These are phyloP conservation scores for Actenoides lindsayi DNA, from an alignment of 2,113 vertebrate species.

Conservation along the genomic window DNA sequence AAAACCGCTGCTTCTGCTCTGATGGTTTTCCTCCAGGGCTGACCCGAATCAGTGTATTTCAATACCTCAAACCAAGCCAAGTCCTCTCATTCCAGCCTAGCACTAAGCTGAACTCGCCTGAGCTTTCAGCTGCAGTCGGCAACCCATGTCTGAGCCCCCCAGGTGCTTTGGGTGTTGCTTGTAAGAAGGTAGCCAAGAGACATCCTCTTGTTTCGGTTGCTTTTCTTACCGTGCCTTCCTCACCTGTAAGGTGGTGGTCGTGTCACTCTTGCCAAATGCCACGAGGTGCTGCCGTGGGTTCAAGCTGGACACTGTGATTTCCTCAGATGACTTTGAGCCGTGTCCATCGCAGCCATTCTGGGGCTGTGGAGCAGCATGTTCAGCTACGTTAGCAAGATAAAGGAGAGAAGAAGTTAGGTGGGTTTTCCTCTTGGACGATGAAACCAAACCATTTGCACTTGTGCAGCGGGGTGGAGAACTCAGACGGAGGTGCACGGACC, in stretches of 20 bases:
- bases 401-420: neutral
- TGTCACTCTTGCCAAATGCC: neutral
- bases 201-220: neutral
- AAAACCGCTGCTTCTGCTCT: neutral
- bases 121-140: too few species aligned
- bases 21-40: neutral
- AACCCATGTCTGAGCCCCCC: rapidly evolving
- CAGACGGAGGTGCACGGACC: rapidly evolving
- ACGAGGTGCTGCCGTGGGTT: neutral
- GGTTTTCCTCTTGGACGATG: neutral
- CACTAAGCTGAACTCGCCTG: neutral
- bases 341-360: neutral
- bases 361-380: neutral
- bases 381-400: neutral
- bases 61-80: neutral
- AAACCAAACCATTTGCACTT: neutral
- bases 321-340: neutral
- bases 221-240: neutral
- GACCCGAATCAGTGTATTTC: neutral
- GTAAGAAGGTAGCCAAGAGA: neutral
- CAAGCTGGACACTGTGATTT: neutral
- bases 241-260: rapidly evolving
- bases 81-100: neutral
- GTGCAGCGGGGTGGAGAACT: neutral
- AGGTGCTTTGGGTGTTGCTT: neutral